Conservation (phyloP, 2,113 vertebrate genomes). For the Athene noctua region DNA sequence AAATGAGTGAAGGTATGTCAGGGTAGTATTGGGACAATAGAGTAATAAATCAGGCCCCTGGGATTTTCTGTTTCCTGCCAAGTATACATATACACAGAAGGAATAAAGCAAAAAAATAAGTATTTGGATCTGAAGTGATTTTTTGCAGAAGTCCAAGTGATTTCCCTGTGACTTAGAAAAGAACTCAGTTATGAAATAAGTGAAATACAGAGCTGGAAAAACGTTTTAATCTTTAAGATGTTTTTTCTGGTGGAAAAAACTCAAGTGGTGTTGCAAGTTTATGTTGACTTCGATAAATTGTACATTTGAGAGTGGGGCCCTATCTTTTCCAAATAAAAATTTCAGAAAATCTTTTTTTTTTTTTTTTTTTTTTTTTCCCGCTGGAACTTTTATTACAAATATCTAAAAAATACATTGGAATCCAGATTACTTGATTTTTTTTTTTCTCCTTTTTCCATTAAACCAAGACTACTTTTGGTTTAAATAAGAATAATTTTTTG, state of each 20-base stretch:
- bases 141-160: not conserved
- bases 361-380: rapidly evolving
- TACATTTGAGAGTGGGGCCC: not conserved
- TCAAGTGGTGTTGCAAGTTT: not conserved
- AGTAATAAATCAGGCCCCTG: not conserved
- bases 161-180: not conserved
- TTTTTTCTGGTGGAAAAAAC: not conserved
- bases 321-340: not conserved
- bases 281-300: not conserved
- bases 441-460: not conserved
- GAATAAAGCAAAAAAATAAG: not conserved
- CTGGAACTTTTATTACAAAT: not conserved
- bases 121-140: not conserved
- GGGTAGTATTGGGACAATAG: not conserved
- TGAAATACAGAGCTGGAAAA: not conserved
- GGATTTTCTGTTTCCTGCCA: not conserved
- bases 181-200: not conserved
- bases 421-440: not conserved
- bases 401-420: not conserved
- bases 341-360: not conserved
- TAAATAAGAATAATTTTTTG: not conserved
- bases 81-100: not conserved
- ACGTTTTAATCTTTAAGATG: not conserved
- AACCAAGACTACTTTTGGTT: not conserved
- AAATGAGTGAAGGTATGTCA: not conserved